Conservation (phyloP, 2,888 invertebrate species). For the Pollenia angustigena region DNA sequence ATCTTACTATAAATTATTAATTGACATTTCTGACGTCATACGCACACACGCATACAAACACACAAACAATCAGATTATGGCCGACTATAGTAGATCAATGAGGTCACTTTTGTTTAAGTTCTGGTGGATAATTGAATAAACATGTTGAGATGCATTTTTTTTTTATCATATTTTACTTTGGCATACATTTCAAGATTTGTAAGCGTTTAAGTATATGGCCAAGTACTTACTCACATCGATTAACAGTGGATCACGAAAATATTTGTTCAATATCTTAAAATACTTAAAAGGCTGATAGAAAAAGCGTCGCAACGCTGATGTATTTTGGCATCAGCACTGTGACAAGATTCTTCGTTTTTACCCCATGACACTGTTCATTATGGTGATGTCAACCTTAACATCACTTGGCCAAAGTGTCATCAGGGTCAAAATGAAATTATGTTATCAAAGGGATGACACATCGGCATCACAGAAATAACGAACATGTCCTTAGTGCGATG, state of each 20-base stretch:
- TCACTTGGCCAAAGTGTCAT: too few relatives aligned
- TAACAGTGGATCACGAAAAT: conserved; percentile 33
- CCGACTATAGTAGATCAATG: conserved; percentile 67
- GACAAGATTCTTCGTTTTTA: too few relatives aligned
- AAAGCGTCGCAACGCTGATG: too few relatives aligned
- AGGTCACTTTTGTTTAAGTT: conserved; percentile 72
- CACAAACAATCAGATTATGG: conserved; percentile 54
- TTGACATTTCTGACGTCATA: conserved; percentile 71
- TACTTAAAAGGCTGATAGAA: too few relatives aligned
- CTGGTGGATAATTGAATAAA: conserved; percentile 72
- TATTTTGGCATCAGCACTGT: too few relatives aligned
- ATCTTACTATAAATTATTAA: conserved; percentile 57
- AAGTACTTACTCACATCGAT: conserved; percentile 43
- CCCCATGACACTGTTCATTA: too few relatives aligned
- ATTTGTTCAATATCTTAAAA: not conserved
- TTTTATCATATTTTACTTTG: conserved; percentile 46
- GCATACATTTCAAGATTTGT: conserved; percentile 68
- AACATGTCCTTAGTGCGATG: too few relatives aligned
- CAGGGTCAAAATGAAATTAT: too few relatives aligned
- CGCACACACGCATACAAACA: not conserved
- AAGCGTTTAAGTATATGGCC: conserved; percentile 42
- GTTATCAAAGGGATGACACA: too few relatives aligned
- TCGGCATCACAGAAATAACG: too few relatives aligned
- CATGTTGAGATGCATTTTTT: conserved; percentile 73
- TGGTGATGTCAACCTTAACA: too few relatives aligned